Evolutionary conservation across 2,113 vertebrate species (phyloP).

Genomic region (Eira barbara): DNA sequence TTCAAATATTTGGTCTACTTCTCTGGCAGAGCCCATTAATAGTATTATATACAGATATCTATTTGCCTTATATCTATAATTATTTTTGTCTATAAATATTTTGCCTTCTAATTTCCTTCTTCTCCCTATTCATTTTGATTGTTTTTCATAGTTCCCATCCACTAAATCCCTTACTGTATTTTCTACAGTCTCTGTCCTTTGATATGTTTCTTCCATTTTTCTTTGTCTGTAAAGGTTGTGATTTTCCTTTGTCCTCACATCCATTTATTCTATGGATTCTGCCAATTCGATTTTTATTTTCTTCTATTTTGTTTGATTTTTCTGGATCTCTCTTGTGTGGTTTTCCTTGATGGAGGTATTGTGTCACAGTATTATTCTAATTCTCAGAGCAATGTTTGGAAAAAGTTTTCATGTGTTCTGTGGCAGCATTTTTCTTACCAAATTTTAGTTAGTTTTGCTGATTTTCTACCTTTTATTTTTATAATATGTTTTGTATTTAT

Average conservation of each 20-base stretch:
- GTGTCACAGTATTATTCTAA: background rate
- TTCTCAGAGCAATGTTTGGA: background rate
- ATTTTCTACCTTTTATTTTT: background rate
- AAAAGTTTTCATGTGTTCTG: background rate
- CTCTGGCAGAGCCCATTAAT: background rate
- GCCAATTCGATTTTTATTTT: background rate
- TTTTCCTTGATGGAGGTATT: background rate
- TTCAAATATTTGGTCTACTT: background rate
- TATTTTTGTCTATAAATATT: background rate
- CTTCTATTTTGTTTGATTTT: background rate
- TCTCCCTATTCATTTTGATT: background rate
- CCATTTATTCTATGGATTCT: background rate
- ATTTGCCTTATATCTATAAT: background rate
- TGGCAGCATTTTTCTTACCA: background rate
- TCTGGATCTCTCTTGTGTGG: background rate
- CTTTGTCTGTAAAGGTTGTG: background rate
- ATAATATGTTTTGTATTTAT: background rate
- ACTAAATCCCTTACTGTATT: background rate
- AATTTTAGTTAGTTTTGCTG: background rate
- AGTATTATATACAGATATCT: background rate
- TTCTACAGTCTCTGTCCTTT: background rate
- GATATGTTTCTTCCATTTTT: background rate
- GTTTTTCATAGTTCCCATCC: background rate
- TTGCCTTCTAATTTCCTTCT: background rate
- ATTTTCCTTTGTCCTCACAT: background rate